Conservation (phyloP, 1,140 invertebrate genomes). For the Manduca sexta region DNA sequence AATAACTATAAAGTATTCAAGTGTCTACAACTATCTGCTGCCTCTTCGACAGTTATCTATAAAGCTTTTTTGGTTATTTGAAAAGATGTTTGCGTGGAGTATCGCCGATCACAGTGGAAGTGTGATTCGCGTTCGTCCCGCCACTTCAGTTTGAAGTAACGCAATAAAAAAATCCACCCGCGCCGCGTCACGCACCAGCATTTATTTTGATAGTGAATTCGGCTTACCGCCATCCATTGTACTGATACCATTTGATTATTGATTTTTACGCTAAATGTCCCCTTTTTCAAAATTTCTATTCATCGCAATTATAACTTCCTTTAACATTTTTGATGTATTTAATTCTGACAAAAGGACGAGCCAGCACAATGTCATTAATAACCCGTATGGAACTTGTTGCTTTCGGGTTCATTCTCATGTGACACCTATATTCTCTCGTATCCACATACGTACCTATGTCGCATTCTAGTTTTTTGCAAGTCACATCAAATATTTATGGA, state of each 20-base stretch:
- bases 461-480: slow-evolving; percentile 22
- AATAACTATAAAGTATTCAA: not conserved
- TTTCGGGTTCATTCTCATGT: slow-evolving; percentile 23
- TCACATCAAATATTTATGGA: slow-evolving; percentile 8
- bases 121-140: slow-evolving; percentile 36
- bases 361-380: slow-evolving; percentile 63
- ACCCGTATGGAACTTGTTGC: slow-evolving; percentile 59
- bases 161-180: slow-evolving; percentile 63
- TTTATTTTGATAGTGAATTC: slow-evolving; percentile 65
- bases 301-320: slow-evolving; percentile 59
- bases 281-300: slow-evolving; percentile 57
- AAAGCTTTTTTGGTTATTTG: not conserved
- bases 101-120: slow-evolving; percentile 14
- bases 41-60: no score
- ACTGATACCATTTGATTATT: slow-evolving; percentile 58
- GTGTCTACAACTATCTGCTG: not conserved
- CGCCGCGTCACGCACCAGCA: slow-evolving; percentile 51
- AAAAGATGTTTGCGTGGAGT: not conserved
- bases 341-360: slow-evolving; percentile 48
- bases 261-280: slow-evolving; percentile 71
- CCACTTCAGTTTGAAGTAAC: slow-evolving; percentile 46
- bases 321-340: slow-evolving; percentile 51
- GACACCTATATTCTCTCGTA: slow-evolving; percentile 1
- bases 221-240: slow-evolving; percentile 62
- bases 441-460: not conserved